Evolutionary conservation across 2,888 invertebrate species (phyloP).

Genomic region (Poecilobothrus nobilitatus): DNA sequence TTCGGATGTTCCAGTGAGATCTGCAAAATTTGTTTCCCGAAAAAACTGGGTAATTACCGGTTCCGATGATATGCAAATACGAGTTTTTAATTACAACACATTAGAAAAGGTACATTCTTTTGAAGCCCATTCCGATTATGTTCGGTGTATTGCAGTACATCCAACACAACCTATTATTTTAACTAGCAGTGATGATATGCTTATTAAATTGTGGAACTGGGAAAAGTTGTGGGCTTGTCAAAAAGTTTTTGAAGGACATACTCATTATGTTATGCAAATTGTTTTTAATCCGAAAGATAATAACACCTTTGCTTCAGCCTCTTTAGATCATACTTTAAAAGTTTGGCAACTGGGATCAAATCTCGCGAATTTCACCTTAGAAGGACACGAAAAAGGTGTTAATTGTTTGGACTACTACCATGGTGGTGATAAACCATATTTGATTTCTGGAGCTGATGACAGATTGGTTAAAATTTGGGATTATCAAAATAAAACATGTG

Average conservation of each 20-base stretch:
- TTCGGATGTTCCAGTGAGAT: slow-evolving; percentile 92
- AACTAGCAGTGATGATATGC: slow-evolving; percentile 96
- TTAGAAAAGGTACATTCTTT: slow-evolving; percentile 90
- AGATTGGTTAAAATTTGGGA: slow-evolving; percentile 98
- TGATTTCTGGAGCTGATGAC: slow-evolving; percentile 98
- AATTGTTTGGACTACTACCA: slow-evolving; percentile 99
- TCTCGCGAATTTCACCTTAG: slow-evolving; percentile 95
- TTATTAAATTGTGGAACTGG: slow-evolving; percentile 99
- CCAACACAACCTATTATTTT: slow-evolving; percentile 95
- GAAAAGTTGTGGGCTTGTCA: slow-evolving; percentile 97
- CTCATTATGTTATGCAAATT: slow-evolving; percentile 99
- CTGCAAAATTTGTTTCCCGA: slow-evolving; percentile 90
- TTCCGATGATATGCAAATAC: slow-evolving; percentile 90
- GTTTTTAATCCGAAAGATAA: slow-evolving; percentile 99
- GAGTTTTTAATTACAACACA: slow-evolving; percentile 98
- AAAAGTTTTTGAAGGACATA: slow-evolving; percentile 98
- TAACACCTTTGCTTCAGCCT: slow-evolving; percentile 99
- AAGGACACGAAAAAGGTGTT: slow-evolving; percentile 97
- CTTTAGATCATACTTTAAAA: slow-evolving; percentile 94
- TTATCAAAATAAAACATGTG: slow-evolving; percentile 98
- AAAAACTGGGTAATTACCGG: slow-evolving; percentile 99
- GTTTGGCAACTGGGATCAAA: slow-evolving; percentile 98
- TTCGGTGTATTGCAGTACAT: slow-evolving; percentile 92
- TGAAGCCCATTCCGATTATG: slow-evolving; percentile 98
- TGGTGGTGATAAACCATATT: slow-evolving; percentile 97